Evolutionary conservation across 2,888 invertebrate species (phyloP).

Genomic region (Chloroclysta siterata): DNA sequence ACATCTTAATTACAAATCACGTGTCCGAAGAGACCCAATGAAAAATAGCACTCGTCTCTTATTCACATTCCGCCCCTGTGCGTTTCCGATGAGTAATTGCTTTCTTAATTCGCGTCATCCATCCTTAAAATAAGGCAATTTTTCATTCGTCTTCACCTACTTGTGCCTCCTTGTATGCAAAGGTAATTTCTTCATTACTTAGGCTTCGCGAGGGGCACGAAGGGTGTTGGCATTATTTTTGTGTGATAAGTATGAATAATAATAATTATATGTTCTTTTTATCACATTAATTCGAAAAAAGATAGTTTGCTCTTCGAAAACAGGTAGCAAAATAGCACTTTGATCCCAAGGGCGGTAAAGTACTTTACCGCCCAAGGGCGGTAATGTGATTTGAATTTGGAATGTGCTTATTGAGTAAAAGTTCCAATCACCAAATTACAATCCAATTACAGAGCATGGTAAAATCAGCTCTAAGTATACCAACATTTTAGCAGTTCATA

Average conservation of each 20-base stretch:
- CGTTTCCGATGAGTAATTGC: constrained; percentile 84
- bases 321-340: no score
- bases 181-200: constrained; percentile 37
- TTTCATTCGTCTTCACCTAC: constrained; percentile 72
- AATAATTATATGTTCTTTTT: no score
- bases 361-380: no score
- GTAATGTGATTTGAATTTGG: no score
- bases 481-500: constrained; percentile 32
- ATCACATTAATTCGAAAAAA: no score
- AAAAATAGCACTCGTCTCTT: constrained; percentile 78
- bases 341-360: no score
- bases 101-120: constrained; percentile 85
- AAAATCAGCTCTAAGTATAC: no score
- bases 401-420: no score
- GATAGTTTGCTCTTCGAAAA: no score
- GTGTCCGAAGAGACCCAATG: constrained; percentile 65
- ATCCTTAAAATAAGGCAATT: constrained; percentile 83
- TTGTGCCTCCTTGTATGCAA: constrained; percentile 41
- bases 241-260: constrained; percentile 6
- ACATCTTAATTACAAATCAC: constrained; percentile 73
- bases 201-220: constrained; percentile 27
- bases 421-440: no score
- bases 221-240: constrained; percentile 8
- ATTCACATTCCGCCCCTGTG: constrained; percentile 83
- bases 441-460: no score